These are phyloP conservation scores for Branchinecta sandiegonensis DNA, from an alignment of 2,888 invertebrate genomes.

Conservation along the genomic window DNA sequence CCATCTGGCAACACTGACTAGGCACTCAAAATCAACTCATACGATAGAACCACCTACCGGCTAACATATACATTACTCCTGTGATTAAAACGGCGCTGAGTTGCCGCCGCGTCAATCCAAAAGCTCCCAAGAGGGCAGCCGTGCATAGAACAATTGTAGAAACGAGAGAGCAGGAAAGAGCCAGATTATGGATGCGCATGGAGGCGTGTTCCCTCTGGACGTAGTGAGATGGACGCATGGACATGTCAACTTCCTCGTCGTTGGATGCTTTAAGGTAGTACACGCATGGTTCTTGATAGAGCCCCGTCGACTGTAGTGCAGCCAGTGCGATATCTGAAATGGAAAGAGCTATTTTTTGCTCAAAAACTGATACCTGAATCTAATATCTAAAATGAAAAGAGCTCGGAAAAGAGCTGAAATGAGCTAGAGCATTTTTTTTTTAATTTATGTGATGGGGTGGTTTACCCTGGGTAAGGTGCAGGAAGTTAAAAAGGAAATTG, in stretches of 20 bases:
- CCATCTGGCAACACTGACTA: too few species aligned
- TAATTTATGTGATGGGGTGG: too few species aligned
- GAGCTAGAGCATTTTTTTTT: too few species aligned
- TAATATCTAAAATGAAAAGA: too few species aligned
- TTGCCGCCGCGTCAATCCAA: constrained; percentile 77
- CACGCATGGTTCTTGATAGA: background rate
- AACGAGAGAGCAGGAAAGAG: constrained; percentile 84
- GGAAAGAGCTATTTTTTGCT: too few species aligned
- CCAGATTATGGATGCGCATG: constrained; percentile 67
- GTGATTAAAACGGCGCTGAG: constrained; percentile 85
- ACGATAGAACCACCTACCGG: constrained; percentile 46
- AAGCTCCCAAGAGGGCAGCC: constrained; percentile 71
- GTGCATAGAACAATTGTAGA: constrained; percentile 74
- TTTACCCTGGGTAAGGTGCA: too few species aligned
- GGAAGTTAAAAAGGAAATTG: too few species aligned
- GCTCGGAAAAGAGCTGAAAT: too few species aligned
- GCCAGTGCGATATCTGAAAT: background rate
- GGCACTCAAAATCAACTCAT: too few species aligned
- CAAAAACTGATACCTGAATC: too few species aligned
- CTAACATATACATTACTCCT: constrained; percentile 82
- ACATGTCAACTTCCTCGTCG: background rate
- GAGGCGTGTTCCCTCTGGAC: background rate
- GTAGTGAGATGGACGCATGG: constrained; percentile 7
- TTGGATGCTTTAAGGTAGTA: background rate
- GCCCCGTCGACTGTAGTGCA: background rate